phyloP scores from a whole-genome alignment of 2,113 vertebrate genomes.

The Potamarius usumacintae region DNA sequence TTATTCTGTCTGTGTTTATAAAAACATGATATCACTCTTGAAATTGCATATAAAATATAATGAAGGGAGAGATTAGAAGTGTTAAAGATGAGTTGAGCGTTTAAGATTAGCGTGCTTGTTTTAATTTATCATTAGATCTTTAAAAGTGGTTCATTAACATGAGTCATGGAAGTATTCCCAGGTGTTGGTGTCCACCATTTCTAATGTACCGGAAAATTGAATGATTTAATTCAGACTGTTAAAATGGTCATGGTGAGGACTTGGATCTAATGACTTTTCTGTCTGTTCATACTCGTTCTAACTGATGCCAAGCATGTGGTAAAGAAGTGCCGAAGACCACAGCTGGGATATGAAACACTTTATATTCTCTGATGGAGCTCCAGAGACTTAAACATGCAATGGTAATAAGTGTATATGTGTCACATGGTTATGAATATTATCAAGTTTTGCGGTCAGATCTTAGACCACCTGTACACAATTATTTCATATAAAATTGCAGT shows the following conservation, averaged over 20 bases:
- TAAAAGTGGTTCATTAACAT: neutral
- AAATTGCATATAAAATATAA: neutral
- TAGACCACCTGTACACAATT: neutral
- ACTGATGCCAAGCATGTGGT: neutral
- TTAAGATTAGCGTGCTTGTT: neutral
- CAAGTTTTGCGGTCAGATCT: conserved; percentile 4
- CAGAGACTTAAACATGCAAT: conserved; percentile 6
- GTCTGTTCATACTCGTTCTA: conserved; percentile 14
- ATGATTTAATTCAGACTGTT: conserved; percentile 32
- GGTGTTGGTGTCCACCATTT: neutral
- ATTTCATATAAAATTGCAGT: neutral
- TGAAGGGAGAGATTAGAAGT: neutral
- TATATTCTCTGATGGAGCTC: conserved; percentile 10
- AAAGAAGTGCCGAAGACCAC: conserved; percentile 34
- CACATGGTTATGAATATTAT: conserved; percentile 13
- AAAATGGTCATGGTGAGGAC: conserved; percentile 16
- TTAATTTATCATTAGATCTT: neutral
- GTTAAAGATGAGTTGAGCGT: neutral
- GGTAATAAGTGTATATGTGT: neutral
- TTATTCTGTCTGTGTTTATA: neutral
- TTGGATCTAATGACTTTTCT: conserved; percentile 35
- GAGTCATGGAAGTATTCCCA: neutral
- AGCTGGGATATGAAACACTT: conserved; percentile 39
- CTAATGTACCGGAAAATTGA: conserved; percentile 21
- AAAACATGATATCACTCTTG: neutral